Evolutionary conservation across 2,888 invertebrate genomes (phyloP), one percentile per base, ranked within the genome.

Genomic region (Hirtodrosophila confusa): DNA sequence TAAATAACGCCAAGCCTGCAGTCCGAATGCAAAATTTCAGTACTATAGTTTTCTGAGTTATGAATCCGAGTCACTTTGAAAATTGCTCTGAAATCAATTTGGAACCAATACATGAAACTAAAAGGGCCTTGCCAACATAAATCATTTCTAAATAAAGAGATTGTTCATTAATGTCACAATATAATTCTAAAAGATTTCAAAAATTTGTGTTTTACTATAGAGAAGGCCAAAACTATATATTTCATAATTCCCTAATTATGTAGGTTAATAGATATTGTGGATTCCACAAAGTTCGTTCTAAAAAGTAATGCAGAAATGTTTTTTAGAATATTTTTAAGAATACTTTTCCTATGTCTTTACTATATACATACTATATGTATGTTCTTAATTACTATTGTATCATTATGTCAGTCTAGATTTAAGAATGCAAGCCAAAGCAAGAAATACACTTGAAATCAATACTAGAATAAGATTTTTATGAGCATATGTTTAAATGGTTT

Each of bases 381-480:
- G 9, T 12, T 51, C 7, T 6, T 43, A 23, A 24, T 23, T 43
- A 23, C 31, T 23, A 41, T 53, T 44, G 4, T 53, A 45, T 37
- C 10, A 33, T 12, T 45, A 5, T 36, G 36, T 54, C 54, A 41
- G 6, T 5, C n/a, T 23, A 37, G 11, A 24, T 35, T 17, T 27
- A 12, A 50, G 37, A 44, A 45, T 23, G 4, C 4, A 51, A 35
- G 4, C 10, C 37, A 39, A 56, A 50, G 77, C 72, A 74, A 76
- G 73, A 72, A 76, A 74, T 74, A 74, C 74, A 72, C 53, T 54
- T 55, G 76, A 76, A 76, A 71, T 76, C 60, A 37, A 70, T 75
- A 55, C 71, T 54, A 57, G 12, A 70, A 70, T 60, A 43, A 35
- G 39, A 61, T 11, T 66, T 65, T 57, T 51, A 65, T 10, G 45